Conservation (phyloP, 1,140 invertebrate species). For the Triops cancriformis region DNA sequence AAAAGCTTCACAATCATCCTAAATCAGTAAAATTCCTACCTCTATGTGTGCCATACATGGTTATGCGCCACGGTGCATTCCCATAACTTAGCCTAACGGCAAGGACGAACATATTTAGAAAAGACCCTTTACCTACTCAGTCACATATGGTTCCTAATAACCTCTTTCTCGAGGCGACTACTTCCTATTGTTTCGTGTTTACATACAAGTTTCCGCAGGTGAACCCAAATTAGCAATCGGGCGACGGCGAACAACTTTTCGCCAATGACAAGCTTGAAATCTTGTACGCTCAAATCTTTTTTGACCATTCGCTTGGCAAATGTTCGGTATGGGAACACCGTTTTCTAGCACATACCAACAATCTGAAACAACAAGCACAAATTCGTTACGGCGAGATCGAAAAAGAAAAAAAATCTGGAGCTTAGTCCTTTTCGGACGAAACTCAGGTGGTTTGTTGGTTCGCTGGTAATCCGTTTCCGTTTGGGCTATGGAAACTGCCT, state of each 20-base stretch:
- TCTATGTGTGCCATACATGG: background rate
- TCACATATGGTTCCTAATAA: background rate
- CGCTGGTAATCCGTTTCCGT: background rate
- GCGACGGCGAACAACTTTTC: background rate
- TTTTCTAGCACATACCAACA: background rate
- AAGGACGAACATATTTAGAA: constrained; percentile 4
- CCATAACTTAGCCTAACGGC: background rate
- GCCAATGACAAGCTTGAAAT: background rate
- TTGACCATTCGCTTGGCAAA: background rate
- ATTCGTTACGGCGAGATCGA: too few species aligned
- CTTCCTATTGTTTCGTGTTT: background rate
- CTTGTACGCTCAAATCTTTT: too few species aligned
- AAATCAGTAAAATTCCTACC: background rate
- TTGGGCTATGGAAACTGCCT: background rate
- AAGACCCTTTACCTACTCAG: background rate
- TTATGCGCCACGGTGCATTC: background rate
- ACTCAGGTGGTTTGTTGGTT: constrained; percentile 13
- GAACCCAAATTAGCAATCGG: background rate
- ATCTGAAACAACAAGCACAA: background rate
- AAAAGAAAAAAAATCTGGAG: too few species aligned
- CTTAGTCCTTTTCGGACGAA: background rate
- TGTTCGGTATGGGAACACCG: background rate
- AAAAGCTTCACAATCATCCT: background rate
- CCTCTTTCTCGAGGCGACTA: background rate
- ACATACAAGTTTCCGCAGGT: background rate